Base-by-base conservation (phyloP, 2,113 vertebrate genomes). In the Callaeas wilsoni region DNA sequence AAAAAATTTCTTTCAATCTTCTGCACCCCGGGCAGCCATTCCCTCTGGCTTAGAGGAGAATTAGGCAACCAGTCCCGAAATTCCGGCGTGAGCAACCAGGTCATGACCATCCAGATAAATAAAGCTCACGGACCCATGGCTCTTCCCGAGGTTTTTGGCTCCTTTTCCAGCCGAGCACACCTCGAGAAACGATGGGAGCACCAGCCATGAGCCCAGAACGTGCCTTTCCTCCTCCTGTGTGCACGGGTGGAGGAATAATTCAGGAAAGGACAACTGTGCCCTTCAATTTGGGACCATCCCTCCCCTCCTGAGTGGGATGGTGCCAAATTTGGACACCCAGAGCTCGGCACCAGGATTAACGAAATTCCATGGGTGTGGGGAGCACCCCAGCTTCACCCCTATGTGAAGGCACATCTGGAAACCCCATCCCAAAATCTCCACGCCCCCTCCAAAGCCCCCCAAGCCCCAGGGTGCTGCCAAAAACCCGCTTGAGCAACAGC, bases 281-380 rank as follows among this genome's bases (percentile, higher is more conserved):
- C 57, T 8, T 16, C 4, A 6, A 73, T 32, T n/a, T n/a, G n/a
- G n/a, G n/a, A n/a, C n/a, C n/a, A n/a, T n/a, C n/a, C n/a, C n/a
- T n/a, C n/a, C n/a, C n/a, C n/a, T 1, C 1, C 22, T 3, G 3
- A 8, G 4, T 13, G 46, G n/a, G 65, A 17, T 0, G 6, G 16
- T 23, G 30, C 52, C 30, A 21, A 27, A 73, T 4, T 35, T 4
- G 13, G n/a, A 2, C 23, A 23, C 41, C 14, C 22, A 5, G 22
- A 19, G 53, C 27, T 21, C n/a, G 32, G 56, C 19, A 9, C 23
- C 7, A 1, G 22, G 5, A 12, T 44, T 5, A 7, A 32, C 0
- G 71, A 13, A 7, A 20, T 37, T 14, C 70, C 47, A 27, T 0
- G 0, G 7, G 30, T 0, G 4, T 7, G 26, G 21, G 65, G 37